Conservation (phyloP, 2,113 vertebrate species). For the Callorhinus ursinus region DNA sequence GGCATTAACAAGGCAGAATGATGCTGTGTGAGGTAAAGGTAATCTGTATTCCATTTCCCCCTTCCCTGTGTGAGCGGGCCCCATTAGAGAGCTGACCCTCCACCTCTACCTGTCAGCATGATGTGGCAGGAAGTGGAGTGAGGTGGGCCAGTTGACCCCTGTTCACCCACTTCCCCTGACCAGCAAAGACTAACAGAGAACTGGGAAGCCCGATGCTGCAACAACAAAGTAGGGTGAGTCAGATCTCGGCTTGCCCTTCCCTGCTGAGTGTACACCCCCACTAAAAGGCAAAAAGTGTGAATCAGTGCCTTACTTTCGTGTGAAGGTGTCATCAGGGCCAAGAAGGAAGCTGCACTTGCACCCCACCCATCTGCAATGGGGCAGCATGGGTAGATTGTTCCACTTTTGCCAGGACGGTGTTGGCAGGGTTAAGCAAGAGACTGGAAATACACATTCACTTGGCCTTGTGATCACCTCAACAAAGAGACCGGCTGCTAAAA, state of each 20-base stretch:
- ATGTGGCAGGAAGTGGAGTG: neutral
- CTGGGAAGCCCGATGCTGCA: neutral
- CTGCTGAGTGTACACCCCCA: neutral
- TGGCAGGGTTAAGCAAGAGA: neutral
- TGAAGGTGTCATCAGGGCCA: neutral
- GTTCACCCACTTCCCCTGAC: too few species aligned
- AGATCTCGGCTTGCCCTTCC: neutral
- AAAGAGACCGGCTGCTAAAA: too few species aligned
- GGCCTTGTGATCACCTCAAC: neutral
- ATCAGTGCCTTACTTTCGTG: neutral
- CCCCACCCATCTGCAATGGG: too few species aligned
- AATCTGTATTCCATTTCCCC: neutral
- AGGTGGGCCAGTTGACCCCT: neutral
- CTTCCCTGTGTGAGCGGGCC: neutral
- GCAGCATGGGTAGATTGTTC: too few species aligned
- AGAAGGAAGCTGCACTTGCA: too few species aligned
- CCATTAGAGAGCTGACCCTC: neutral
- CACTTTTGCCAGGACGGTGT: neutral
- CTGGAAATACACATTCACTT: neutral
- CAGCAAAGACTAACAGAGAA: neutral
- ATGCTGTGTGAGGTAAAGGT: neutral
- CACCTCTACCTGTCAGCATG: neutral
- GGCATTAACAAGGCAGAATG: neutral
- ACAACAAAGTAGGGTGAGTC: neutral
- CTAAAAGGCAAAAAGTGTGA: neutral